phyloP scores from a whole-genome alignment of 2,113 vertebrate species.

The Dasyprocta punctata region DNA sequence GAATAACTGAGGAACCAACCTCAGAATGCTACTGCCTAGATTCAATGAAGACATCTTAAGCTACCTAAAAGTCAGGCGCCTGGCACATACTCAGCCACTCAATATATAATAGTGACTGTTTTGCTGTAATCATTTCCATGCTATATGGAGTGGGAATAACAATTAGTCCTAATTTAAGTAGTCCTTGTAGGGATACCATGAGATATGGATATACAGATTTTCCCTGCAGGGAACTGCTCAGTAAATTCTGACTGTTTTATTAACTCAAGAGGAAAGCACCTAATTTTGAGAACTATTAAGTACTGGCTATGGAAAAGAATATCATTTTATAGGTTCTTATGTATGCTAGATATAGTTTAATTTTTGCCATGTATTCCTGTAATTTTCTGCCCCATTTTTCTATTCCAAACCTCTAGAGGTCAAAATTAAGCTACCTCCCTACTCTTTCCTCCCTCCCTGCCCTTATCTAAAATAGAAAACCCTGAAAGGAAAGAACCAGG shows the following conservation, averaged over 20 bases:
- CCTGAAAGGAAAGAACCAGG: not conserved
- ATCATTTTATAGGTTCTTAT: not conserved
- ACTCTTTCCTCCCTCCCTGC: not conserved
- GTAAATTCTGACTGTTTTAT: not conserved
- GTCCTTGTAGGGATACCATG: not conserved
- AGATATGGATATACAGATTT: not conserved
- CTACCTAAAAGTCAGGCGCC: not conserved
- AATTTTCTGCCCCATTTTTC: not conserved
- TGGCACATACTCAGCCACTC: not conserved
- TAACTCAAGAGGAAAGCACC: not conserved
- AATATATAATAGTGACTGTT: not conserved
- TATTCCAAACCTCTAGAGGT: not conserved
- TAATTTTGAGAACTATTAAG: not conserved
- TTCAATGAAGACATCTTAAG: not conserved
- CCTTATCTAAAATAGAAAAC: slow-evolving; percentile 33
- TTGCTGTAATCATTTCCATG: not conserved
- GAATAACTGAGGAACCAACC: not conserved
- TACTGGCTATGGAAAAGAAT: not conserved
- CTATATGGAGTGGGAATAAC: not conserved
- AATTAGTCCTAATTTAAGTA: not conserved
- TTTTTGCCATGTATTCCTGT: not conserved
- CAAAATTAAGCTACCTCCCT: not conserved
- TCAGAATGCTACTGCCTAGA: not conserved
- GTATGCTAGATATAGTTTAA: not conserved
- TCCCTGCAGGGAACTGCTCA: not conserved